Percentiles rank a stretch among this genome's conserved stretches.
phyloP scores from a whole-genome alignment of 2,113 vertebrate species.

The Thunnus maccoyii region DNA sequence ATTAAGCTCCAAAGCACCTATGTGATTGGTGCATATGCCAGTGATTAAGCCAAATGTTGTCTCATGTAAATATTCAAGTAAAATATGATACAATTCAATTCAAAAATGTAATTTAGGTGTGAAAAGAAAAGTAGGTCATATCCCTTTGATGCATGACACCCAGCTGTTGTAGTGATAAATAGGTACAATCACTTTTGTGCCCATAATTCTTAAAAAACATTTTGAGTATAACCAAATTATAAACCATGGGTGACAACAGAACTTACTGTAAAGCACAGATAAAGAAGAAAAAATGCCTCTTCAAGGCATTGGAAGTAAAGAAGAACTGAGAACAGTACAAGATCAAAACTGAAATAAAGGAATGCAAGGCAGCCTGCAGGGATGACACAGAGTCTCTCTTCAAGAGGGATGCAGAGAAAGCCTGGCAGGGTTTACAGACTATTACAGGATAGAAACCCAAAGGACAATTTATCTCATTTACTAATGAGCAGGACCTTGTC shows the following conservation, averaged over 20 bases:
- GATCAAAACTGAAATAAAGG: conserved; percentile 25
- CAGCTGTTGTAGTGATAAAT: no score
- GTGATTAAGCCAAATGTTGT: no score
- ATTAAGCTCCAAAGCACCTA: no score
- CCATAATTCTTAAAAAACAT: no score
- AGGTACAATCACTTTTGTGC: no score
- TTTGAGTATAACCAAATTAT: no score
- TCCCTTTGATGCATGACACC: no score
- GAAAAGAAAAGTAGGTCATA: no score
- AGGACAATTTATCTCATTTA: conserved; percentile 36
- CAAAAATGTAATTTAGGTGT: no score
- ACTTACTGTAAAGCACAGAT: neutral
- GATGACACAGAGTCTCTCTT: neutral
- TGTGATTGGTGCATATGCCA: no score
- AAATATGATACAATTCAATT: no score
- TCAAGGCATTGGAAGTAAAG: neutral
- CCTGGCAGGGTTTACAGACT: conserved; percentile 24
- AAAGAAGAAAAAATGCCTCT: neutral
- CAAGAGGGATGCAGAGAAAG: neutral
- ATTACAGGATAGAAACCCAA: neutral
- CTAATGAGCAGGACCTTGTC: conserved; percentile 37
- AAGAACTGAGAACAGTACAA: neutral
- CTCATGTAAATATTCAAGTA: no score
- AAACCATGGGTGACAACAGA: neutral
- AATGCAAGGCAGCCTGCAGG: neutral